Conservation (phyloP, 2,888 invertebrate species). For the Limenitis camilla region DNA sequence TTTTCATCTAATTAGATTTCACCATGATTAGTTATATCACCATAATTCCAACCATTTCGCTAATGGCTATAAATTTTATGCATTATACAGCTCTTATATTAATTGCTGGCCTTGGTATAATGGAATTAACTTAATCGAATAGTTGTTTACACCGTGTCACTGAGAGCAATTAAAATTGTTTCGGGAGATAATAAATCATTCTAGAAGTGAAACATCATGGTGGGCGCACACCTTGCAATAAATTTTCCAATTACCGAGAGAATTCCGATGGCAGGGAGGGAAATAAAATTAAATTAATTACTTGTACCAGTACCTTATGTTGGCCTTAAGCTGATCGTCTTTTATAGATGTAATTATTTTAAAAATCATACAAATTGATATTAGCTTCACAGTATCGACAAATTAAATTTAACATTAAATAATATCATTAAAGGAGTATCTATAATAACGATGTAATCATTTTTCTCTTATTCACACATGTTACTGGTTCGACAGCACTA, state of each 20-base stretch:
- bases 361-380: not conserved
- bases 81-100: slow-evolving; percentile 54
- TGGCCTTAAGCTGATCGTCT: not conserved
- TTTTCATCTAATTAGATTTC: not conserved
- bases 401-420: no score
- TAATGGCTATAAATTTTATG: slow-evolving; percentile 24
- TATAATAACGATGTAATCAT: no score
- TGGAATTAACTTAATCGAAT: slow-evolving; percentile 74
- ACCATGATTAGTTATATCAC: slow-evolving; percentile 8
- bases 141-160: slow-evolving; percentile 74
- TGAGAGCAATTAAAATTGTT: slow-evolving; percentile 73
- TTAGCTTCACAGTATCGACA: no score
- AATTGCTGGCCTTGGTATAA: slow-evolving; percentile 59
- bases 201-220: slow-evolving; percentile 70
- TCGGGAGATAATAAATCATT: slow-evolving; percentile 70
- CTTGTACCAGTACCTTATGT: slow-evolving; percentile 25
- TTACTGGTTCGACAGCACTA: no score
- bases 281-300: slow-evolving; percentile 67
- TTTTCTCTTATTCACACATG: no score
- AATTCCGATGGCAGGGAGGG: slow-evolving; percentile 55
- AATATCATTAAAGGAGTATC: no score
- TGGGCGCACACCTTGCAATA: slow-evolving; percentile 69
- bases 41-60: slow-evolving; percentile 18
- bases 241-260: slow-evolving; percentile 69
- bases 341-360: not conserved